Conservation (phyloP, 2,797 vertebrate genomes). For the Eulemur mongoz region DNA sequence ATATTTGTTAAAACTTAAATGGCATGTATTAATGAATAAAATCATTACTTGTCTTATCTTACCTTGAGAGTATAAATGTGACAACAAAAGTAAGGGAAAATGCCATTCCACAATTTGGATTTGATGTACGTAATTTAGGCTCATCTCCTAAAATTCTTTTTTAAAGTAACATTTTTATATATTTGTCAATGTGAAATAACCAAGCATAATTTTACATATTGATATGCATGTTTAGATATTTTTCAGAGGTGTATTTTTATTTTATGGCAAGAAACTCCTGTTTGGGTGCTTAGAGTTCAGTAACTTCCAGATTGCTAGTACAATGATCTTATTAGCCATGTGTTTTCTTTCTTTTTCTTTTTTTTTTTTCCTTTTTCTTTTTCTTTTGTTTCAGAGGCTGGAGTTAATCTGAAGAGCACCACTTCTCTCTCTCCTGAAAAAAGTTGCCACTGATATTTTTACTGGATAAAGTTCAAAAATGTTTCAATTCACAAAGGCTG, state of each 20-base stretch:
- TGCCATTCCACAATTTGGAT: background rate
- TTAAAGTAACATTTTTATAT: background rate
- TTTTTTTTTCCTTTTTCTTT: slow-evolving; percentile 59
- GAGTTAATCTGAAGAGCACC: slow-evolving; percentile 77
- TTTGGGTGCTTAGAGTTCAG: background rate
- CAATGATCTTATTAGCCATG: background rate
- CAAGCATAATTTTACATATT: background rate
- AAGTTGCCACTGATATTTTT: slow-evolving; percentile 64
- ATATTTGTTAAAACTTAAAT: background rate
- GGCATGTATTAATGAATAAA: background rate
- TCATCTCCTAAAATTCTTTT: background rate
- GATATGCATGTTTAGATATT: too few species aligned
- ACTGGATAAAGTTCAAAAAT: slow-evolving; percentile 76
- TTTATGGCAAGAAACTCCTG: background rate
- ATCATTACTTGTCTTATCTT: background rate
- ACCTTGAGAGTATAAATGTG: background rate
- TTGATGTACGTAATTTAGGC: background rate
- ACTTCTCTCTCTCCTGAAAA: slow-evolving; percentile 69
- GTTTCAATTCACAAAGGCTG: slow-evolving; percentile 70
- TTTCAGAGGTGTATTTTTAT: background rate
- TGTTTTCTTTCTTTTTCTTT: background rate
- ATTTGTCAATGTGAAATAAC: background rate
- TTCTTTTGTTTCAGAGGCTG: slow-evolving; percentile 79
- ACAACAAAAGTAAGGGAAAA: background rate
- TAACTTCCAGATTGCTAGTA: background rate